Evolutionary conservation across 2,888 invertebrate genomes (phyloP), one percentile per base, ranked within the genome.

Genomic region (Ormyrus labotus): DNA sequence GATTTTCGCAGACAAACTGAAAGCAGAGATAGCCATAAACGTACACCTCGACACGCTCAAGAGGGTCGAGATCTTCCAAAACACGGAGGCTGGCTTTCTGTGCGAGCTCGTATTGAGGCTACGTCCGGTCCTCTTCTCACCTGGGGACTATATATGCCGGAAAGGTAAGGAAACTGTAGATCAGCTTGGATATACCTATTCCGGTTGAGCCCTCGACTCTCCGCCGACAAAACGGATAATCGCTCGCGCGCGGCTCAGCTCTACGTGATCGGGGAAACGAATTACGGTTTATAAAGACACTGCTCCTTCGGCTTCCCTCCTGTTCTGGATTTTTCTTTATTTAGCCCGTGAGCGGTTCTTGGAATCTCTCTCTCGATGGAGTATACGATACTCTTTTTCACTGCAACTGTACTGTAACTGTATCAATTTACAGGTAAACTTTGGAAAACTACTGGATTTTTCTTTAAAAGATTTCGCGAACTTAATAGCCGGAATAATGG

Each of bases 11-110:
- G 98, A 99, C 92, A 98, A 99, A 92, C 94, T 99, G 88, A 99
- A 99, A 92, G 99, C 99, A 82, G 99, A 99, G 92, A 99, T 99
- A 89, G 99, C 99, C 89, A 99, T 99, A 92, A 99, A 99, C 92
- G 99, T 99, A 87, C 99, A 99, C 92, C 93, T 99, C 92, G 99
- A 99, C 92, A 99, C 99, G 83, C 93, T 99, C 91, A 98, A 98
- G 92, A 93, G 98, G 91, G 98, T 99, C 90, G 99, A 99, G 92
- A 99, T 99, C 90, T 99, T 99, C 92, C 99, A 99, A 93, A 98
- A 99, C 92, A 99, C 99, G 72, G 99, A 99, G 92, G 99, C 99
- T 82, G 99, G 99, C 79, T 99, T 99, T 93, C 94, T 99, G 84
- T 98, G 99, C 91, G 99, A 99, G 92, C 93, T 99, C 88, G 99